Conservation (phyloP, 2,113 vertebrate genomes). For the Oryzias woworae region DNA sequence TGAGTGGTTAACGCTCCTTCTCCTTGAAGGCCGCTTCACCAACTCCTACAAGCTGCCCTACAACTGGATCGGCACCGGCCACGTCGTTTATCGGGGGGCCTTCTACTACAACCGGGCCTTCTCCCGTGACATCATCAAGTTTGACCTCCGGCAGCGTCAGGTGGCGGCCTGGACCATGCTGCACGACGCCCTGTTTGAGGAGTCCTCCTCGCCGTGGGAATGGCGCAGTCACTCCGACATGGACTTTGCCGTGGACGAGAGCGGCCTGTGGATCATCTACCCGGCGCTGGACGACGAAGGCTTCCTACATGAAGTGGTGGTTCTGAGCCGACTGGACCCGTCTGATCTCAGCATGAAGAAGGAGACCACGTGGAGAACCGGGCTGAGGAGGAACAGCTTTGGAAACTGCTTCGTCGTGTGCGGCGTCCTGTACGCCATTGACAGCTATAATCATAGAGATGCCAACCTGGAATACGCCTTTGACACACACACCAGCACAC, state of each 20-base stretch:
- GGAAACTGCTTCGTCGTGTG: constrained; percentile 97
- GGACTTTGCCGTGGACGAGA: constrained; percentile 93
- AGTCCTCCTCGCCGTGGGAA: constrained; percentile 86
- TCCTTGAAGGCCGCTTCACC: constrained; percentile 85
- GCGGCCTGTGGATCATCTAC: constrained; percentile 95
- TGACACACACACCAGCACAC: constrained; percentile 97
- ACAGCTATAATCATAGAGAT: constrained; percentile 87
- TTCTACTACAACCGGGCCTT: constrained; percentile 97
- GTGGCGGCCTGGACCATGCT: constrained; percentile 96
- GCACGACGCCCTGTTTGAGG: constrained; percentile 85
- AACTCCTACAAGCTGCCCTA: constrained; percentile 97
- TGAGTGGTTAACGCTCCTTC: background rate
- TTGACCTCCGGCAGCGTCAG: constrained; percentile 84
- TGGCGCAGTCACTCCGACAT: constrained; percentile 90
- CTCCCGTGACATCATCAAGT: constrained; percentile 96
- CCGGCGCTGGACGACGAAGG: constrained; percentile 90
- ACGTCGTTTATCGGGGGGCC: constrained; percentile 89
- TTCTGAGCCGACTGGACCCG: constrained; percentile 90
- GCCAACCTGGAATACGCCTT: constrained; percentile 95
- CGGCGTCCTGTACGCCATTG: constrained; percentile 92
- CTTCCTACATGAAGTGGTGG: constrained; percentile 89
- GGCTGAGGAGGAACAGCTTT: constrained; percentile 86
- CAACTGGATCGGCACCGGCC: constrained; percentile 95
- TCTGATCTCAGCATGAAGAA: constrained; percentile 88
- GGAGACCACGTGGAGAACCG: constrained; percentile 94